Conservation (phyloP, 2,113 vertebrate species). For the Dicentrarchus labrax region DNA sequence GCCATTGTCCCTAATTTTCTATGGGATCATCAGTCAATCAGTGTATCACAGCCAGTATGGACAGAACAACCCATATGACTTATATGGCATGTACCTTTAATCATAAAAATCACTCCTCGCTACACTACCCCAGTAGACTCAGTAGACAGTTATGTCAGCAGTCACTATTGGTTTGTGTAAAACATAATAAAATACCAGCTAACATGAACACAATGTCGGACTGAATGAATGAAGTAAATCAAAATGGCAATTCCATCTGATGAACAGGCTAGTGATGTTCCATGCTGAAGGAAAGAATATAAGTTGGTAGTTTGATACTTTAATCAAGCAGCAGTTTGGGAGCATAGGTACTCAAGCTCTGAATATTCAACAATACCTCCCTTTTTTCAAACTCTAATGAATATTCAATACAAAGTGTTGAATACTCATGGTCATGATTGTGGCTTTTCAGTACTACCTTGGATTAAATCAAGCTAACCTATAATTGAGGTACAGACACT, state of each 20-base stretch:
- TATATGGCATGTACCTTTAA: background rate
- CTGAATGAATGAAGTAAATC: background rate
- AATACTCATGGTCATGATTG: slow-evolving; percentile 23
- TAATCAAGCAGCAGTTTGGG: slow-evolving; percentile 35
- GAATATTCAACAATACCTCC: slow-evolving; percentile 38
- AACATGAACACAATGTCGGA: background rate
- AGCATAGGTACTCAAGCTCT: slow-evolving; percentile 15
- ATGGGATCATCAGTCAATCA: too few species aligned
- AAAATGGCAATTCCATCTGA: background rate
- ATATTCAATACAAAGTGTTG: slow-evolving; percentile 29
- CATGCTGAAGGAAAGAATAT: slow-evolving; percentile 3
- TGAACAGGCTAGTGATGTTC: background rate
- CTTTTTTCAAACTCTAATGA: slow-evolving; percentile 17
- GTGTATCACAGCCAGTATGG: background rate
- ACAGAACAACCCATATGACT: background rate
- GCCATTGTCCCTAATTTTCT: background rate
- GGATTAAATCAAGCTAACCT: slow-evolving; percentile 26
- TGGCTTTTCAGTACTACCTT: slow-evolving; percentile 19
- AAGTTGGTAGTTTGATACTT: slow-evolving; percentile 13
- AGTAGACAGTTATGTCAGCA: background rate
- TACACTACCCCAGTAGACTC: background rate
- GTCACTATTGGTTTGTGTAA: background rate
- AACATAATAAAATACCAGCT: background rate
- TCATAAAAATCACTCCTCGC: background rate
- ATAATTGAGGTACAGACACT: slow-evolving; percentile 24